Conservation (phyloP, 2,797 vertebrate species). For the Poecilia picta region DNA sequence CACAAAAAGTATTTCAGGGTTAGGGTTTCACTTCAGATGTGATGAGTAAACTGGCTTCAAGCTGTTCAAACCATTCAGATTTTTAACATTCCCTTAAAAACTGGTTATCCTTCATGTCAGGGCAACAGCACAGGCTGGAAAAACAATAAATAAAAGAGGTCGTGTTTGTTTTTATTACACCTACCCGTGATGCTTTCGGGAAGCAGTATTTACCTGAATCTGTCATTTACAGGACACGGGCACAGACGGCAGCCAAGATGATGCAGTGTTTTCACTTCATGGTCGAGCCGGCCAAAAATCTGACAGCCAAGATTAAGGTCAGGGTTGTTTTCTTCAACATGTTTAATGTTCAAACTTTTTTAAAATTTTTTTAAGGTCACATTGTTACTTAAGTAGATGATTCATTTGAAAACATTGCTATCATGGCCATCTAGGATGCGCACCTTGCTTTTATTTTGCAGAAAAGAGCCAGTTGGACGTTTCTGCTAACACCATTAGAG, state of each 20-base stretch:
- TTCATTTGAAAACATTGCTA: constrained; percentile 20
- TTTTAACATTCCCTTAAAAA: not conserved
- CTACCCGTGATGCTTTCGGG: not conserved
- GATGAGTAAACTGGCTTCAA: not conserved
- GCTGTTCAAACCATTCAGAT: too few relatives aligned
- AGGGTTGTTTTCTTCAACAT: not conserved
- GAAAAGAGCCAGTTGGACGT: constrained; percentile 4
- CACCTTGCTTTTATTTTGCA: constrained; percentile 8
- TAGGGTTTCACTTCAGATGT: not conserved
- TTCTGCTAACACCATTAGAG: constrained; percentile 44
- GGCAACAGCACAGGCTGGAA: not conserved
- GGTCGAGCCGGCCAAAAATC: constrained; percentile 81
- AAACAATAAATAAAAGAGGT: not conserved
- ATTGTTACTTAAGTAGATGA: constrained; percentile 10
- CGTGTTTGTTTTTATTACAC: not conserved
- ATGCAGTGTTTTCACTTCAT: constrained; percentile 86
- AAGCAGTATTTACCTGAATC: constrained; percentile 13
- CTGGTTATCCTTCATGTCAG: not conserved
- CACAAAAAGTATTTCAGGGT: too few relatives aligned
- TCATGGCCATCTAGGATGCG: constrained; percentile 3
- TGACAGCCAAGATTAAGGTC: constrained; percentile 83
- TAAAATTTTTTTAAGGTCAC: constrained; percentile 31
- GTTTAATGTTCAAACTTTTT: constrained; percentile 36
- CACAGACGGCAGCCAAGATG: constrained; percentile 67
- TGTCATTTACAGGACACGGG: constrained; percentile 29